These are phyloP conservation scores for Euphonia xanthogaster DNA, from an alignment of 2,797 vertebrate species.

Conservation along the genomic window DNA sequence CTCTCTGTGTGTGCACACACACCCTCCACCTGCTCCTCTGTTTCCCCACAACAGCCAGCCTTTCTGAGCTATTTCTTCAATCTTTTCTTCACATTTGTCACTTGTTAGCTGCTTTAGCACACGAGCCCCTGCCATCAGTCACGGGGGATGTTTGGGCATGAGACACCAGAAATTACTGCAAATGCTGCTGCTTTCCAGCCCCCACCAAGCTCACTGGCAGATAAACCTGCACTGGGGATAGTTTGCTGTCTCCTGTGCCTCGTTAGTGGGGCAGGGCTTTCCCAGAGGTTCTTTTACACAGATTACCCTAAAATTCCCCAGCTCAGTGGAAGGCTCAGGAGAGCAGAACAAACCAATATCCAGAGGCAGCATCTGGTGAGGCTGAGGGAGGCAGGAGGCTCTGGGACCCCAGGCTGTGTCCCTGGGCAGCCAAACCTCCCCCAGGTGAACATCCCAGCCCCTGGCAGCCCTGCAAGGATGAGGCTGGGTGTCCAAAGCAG, in stretches of 20 bases:
- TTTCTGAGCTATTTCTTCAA: not conserved
- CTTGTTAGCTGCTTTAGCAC: not conserved
- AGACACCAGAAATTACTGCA: not conserved
- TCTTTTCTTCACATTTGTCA: not conserved
- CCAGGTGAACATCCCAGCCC: not conserved
- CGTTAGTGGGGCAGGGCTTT: not conserved
- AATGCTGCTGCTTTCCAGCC: not conserved
- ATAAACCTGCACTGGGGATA: not conserved
- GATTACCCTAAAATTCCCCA: not conserved
- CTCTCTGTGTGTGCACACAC: not conserved
- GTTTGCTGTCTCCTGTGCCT: not conserved
- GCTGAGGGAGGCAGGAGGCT: not conserved
- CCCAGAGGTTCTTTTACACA: not conserved
- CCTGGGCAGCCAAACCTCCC: not conserved
- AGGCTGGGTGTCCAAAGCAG: not conserved
- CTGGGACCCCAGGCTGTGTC: accelerated
- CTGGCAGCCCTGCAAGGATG: not conserved
- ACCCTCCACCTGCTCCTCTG: not conserved
- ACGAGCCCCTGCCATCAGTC: not conserved
- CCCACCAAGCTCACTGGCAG: not conserved
- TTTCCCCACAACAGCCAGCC: not conserved
- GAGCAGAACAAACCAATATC: not conserved
- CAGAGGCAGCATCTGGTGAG: not conserved
- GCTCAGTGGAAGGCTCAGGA: not conserved
- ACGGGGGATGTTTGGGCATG: not conserved